These are phyloP conservation scores for Sebastiscus albofasciatus DNA, from an alignment of 2,797 vertebrate species.

Conservation along the genomic window DNA sequence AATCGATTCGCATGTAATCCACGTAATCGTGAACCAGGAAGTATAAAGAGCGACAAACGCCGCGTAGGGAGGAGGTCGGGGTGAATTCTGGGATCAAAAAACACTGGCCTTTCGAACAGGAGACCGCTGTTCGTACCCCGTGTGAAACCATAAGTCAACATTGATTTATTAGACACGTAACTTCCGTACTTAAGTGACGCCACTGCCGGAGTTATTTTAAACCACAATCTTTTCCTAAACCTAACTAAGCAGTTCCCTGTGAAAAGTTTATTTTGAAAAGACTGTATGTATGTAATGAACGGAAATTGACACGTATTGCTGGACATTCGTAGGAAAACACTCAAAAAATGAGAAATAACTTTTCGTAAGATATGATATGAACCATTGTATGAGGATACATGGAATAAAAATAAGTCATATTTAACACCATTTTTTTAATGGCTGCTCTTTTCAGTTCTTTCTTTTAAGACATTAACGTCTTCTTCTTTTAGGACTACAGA, in stretches of 20 bases:
- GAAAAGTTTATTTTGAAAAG: neutral
- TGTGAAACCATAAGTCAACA: neutral
- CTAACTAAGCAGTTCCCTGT: neutral
- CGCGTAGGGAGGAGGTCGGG: accelerated
- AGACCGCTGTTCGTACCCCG: no score
- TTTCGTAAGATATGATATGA: neutral
- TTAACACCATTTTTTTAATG: neutral
- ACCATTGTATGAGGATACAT: neutral
- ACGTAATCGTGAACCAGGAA: neutral
- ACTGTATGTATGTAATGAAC: neutral
- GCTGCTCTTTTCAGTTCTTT: neutral
- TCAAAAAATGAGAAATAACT: neutral
- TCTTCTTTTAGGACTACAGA: neutral
- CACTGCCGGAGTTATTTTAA: no score
- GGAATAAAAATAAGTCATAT: no score
- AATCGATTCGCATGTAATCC: accelerated
- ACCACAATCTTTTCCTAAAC: neutral
- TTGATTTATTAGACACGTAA: no score
- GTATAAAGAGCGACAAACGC: neutral
- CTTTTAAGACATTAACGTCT: neutral
- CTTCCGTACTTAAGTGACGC: no score
- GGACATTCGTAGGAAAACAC: no score
- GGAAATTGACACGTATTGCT: neutral
- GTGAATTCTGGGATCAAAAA: no score
- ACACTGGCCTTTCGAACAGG: accelerated